These are phyloP conservation scores for Vipera ursinii DNA, from an alignment of 2,797 vertebrate genomes.

Conservation along the genomic window DNA sequence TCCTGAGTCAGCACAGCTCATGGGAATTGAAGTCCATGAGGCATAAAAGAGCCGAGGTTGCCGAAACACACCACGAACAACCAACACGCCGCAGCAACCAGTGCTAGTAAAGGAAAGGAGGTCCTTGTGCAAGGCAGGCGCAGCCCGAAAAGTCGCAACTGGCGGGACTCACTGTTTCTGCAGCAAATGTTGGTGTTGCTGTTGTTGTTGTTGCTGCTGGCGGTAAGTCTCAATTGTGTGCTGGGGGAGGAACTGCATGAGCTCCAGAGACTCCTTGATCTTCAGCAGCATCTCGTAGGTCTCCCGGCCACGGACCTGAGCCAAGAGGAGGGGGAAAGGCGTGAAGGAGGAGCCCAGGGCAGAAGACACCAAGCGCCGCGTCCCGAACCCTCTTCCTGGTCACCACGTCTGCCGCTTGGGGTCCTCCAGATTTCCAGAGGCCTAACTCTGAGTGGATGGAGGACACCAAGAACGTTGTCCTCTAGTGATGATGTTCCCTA, in stretches of 20 bases:
- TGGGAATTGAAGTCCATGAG: no score
- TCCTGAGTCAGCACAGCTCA: no score
- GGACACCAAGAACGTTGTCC: no score
- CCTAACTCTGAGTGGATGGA: no score
- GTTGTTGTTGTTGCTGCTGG: constrained; percentile 97
- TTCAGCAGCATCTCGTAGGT: constrained; percentile 97
- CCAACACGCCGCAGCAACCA: neutral
- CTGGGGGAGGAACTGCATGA: constrained; percentile 98
- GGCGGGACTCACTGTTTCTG: constrained; percentile 94
- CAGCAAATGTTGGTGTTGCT: constrained; percentile 79
- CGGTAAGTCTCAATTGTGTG: constrained; percentile 97
- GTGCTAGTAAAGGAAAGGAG: neutral
- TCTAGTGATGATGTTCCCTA: no score
- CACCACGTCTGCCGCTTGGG: no score
- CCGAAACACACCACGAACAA: no score
- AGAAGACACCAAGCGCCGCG: neutral
- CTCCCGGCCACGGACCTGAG: constrained; percentile 94
- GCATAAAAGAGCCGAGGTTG: no score
- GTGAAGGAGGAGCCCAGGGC: neutral
- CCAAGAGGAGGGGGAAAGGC: fast-evolving
- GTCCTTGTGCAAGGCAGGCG: neutral
- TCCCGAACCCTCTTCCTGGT: no score
- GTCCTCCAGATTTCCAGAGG: neutral
- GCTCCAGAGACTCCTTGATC: constrained; percentile 98
- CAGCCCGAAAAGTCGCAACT: neutral